These are phyloP conservation scores for Micromussa lordhowensis DNA, from an alignment of 92 coral and sea anemone species.

Conservation along the genomic window DNA sequence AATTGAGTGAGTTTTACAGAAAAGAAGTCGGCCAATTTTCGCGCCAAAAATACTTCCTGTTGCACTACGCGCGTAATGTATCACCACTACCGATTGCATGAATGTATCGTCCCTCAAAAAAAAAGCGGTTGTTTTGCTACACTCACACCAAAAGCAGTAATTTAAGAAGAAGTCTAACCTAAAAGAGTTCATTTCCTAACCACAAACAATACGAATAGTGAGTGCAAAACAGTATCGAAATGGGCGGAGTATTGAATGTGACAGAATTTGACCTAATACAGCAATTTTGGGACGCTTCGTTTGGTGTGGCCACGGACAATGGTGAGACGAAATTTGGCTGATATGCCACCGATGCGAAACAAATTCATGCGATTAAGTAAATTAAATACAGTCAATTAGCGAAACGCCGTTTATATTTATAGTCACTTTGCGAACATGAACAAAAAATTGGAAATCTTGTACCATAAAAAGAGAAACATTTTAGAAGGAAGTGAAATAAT, in stretches of 20 bases:
- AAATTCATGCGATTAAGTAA: background rate
- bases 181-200: background rate
- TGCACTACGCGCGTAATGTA: background rate
- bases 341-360: background rate
- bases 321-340: background rate
- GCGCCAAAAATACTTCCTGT: background rate
- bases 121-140: background rate
- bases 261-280: background rate
- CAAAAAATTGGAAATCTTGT: background rate
- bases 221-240: background rate
- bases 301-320: background rate
- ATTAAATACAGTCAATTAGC: background rate
- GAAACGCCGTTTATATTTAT: background rate
- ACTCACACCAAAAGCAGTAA: too few species aligned
- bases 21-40: background rate
- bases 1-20: background rate
- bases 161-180: background rate
- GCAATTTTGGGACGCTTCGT: background rate
- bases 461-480: background rate
- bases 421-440: background rate
- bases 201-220: background rate
- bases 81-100: background rate
- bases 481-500: background rate
- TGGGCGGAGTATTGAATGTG: background rate
- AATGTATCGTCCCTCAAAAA: background rate